Percentiles rank a stretch among this genome's conserved stretches.
phyloP scores from a whole-genome alignment of 2,113 vertebrate genomes.

The Crotalus helleri region DNA sequence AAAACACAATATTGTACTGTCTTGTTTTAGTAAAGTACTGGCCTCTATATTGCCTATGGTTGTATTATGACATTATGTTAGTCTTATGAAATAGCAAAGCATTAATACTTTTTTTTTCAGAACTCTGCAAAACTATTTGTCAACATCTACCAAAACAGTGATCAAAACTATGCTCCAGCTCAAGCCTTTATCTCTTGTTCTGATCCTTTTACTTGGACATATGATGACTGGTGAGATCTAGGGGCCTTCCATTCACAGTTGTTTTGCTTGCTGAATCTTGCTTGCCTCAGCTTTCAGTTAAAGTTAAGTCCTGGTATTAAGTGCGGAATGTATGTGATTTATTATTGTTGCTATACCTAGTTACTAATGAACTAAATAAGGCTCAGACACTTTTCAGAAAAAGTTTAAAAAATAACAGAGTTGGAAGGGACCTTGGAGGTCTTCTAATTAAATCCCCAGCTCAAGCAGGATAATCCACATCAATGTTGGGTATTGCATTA shows the following conservation, averaged over 20 bases:
- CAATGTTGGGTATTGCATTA: neutral
- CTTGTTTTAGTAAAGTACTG: neutral
- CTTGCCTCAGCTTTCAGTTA: neutral
- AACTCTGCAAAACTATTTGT: conserved; percentile 10
- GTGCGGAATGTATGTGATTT: neutral
- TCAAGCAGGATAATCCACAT: neutral
- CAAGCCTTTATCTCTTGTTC: conserved; percentile 52
- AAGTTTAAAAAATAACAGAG: neutral
- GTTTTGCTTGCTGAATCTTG: neutral
- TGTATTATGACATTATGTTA: conserved; percentile 4
- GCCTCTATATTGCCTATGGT: conserved; percentile 10
- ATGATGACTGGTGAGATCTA: conserved; percentile 50
- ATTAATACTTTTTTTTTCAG: conserved; percentile 18
- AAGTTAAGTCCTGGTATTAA: neutral
- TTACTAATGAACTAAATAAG: neutral
- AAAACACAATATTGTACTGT: neutral
- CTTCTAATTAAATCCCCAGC: neutral
- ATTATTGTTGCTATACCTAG: fast-evolving
- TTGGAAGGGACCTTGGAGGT: neutral
- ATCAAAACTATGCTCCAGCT: conserved; percentile 56
- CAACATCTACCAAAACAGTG: neutral
- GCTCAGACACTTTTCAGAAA: neutral
- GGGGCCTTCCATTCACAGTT: neutral
- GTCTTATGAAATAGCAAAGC: neutral
- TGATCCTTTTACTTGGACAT: conserved; percentile 56